These are phyloP conservation scores for Apus apus DNA, from an alignment of 2,113 vertebrate genomes.

Conservation along the genomic window DNA sequence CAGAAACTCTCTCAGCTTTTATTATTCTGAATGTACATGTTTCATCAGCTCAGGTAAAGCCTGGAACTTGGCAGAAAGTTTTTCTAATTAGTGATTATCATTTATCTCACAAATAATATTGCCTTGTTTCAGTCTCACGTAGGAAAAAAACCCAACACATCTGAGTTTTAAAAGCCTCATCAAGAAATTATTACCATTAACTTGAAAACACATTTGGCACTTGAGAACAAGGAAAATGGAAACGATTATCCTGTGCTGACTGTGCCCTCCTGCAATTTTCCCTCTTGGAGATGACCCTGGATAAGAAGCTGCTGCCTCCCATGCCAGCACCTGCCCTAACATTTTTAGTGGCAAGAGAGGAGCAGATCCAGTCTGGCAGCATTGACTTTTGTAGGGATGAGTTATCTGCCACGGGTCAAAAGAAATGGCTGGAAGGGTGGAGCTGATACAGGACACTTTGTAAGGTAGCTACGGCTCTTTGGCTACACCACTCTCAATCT, in stretches of 20 bases:
- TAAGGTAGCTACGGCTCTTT: not conserved
- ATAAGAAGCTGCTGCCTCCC: not conserved
- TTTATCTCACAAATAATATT: slow-evolving; percentile 34
- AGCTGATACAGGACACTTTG: not conserved
- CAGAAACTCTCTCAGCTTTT: not conserved
- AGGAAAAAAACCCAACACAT: not conserved
- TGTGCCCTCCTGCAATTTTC: not conserved
- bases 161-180: not conserved
- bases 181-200: not conserved
- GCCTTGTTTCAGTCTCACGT: not conserved
- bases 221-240: not conserved
- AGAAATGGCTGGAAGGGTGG: not conserved
- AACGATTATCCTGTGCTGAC: not conserved
- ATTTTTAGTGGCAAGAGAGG: not conserved
- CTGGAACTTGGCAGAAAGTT: not conserved
- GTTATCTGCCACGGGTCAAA: not conserved
- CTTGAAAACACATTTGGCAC: not conserved
- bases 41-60: not conserved
- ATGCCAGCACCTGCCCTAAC: rapidly evolving
- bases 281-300: not conserved
- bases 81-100: not conserved
- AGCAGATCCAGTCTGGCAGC: not conserved
- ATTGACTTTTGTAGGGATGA: not conserved
- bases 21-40: not conserved
- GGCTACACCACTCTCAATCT: not conserved